Base-by-base conservation (phyloP, 1,140 invertebrate species). In the Cherax quadricarinatus region DNA sequence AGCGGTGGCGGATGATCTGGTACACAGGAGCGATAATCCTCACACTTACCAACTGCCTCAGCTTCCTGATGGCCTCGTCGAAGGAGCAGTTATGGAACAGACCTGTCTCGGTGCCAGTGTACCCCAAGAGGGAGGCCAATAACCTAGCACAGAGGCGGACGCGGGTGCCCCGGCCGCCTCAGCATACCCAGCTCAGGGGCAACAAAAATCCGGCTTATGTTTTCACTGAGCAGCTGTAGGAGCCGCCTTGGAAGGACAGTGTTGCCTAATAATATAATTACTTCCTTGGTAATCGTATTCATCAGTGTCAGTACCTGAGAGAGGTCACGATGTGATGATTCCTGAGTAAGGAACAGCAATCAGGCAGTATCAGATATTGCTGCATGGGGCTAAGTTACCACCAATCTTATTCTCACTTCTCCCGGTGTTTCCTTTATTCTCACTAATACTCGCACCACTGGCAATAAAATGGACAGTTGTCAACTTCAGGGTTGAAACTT, bases 51-150 rank as follows among this genome's bases (percentile, higher is more conserved):
- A 93, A 92, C 73, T 93, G 93, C 79, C 93, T 93, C 53, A 83
- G 93, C 91, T 93, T 93, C 88, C 75, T 93, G 53, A 89, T 93
- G 91, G 88, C 79, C 18, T 89, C 89, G 70, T 90, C 93, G 24
- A 93, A 93, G 73, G 93, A 93, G 70, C 93, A 93, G 79, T 83
- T 89, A 57, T 93, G 93, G 93, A 93, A 93, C 85, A 48, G 93
- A 51, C 93, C 93, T 9, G 91, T 93, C 18, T 78, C 88, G 6
- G 86, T 86, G 75, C 86, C 88, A 6, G 84, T 86, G n/a, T 89
- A 93, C 75, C 86, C 86, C 24, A 93, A 89, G 78, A 53, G 87
- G 30, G 87, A 93, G 24, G 83, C 57, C 14, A 83, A 85, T 48
- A 84, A 80, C 30, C 82, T 88, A 73, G 92, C 78, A 10, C 84